phyloP scores from a whole-genome alignment of 2,797 vertebrate species.

The Pelochelys cantorii region DNA sequence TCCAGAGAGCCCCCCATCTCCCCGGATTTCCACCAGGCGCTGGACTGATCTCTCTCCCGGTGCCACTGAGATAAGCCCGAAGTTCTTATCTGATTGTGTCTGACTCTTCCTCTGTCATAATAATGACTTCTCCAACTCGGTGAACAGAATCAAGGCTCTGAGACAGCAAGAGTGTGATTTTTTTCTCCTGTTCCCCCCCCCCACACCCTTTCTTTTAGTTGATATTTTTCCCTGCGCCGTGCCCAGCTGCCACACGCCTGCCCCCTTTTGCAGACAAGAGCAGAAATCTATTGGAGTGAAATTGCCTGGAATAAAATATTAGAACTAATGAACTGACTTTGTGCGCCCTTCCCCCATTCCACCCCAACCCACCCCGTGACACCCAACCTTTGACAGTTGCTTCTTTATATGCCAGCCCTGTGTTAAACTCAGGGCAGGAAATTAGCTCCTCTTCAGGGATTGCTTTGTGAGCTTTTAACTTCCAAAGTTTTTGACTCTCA shows the following conservation, averaged over 20 bases:
- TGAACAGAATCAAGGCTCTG: neutral
- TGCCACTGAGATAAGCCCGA: too few species aligned
- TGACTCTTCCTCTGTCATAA: neutral
- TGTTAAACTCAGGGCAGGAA: neutral
- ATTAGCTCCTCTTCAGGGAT: neutral
- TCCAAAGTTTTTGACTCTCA: neutral
- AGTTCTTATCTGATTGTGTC: neutral
- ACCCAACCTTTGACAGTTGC: neutral
- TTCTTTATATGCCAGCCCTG: neutral
- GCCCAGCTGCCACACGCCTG: fast-evolving
- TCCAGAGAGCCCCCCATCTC: too few species aligned
- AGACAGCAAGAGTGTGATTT: neutral
- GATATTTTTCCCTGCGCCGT: fast-evolving
- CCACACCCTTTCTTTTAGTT: neutral
- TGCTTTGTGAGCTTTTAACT: neutral
- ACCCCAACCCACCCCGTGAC: neutral
- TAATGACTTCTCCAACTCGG: neutral
- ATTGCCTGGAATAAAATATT: conserved; percentile 15
- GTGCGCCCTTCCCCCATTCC: too few species aligned
- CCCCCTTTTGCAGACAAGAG: neutral
- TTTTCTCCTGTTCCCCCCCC: too few species aligned
- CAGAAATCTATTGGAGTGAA: neutral
- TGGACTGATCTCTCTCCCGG: too few species aligned
- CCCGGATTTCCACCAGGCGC: too few species aligned
- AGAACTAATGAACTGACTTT: neutral